phyloP scores from a whole-genome alignment of 2,113 vertebrate genomes.

The Misgurnus anguillicaudatus region DNA sequence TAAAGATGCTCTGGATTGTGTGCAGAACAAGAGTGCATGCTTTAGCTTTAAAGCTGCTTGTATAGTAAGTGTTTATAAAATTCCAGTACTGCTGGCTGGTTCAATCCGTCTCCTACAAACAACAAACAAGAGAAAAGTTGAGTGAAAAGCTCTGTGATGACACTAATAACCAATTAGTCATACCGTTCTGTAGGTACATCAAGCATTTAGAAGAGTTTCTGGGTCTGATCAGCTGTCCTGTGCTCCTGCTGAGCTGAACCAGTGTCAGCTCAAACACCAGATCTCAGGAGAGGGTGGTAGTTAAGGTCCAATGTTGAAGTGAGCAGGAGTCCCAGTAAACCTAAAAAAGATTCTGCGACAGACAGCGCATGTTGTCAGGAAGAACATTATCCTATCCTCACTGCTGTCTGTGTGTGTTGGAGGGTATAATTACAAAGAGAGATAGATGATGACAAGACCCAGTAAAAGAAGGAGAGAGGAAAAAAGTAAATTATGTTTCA shows the following conservation, averaged over 20 bases:
- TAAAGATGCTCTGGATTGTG: constrained; percentile 47
- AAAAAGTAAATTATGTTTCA: constrained; percentile 21
- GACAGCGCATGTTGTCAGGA: constrained; percentile 11
- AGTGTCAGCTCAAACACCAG: constrained; percentile 15
- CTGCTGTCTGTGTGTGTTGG: constrained; percentile 21
- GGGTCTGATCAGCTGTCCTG: constrained; percentile 6
- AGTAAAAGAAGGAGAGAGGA: background rate
- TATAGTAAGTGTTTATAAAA: background rate
- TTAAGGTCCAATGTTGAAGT: constrained; percentile 12
- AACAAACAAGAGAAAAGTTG: constrained; percentile 1
- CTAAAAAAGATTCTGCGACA: constrained; percentile 14
- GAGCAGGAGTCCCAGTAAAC: constrained; percentile 25
- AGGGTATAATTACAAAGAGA: constrained; percentile 37
- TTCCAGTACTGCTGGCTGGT: background rate
- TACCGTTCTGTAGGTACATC: background rate
- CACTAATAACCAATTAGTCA: constrained; percentile 49
- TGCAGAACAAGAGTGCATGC: constrained; percentile 7
- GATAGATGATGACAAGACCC: constrained; percentile 24
- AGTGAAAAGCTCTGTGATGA: constrained; percentile 31
- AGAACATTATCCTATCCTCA: constrained; percentile 36
- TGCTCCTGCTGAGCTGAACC: constrained; percentile 6
- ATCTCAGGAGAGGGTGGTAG: constrained; percentile 13
- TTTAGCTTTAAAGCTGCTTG: constrained; percentile 28
- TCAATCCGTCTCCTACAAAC: background rate
- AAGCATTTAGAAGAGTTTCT: constrained; percentile 4